A percentile compares a stretch with the other conserved stretches of the same genome.
phyloP scores from a whole-genome alignment of 1,140 invertebrate genomes.

The Drosophila littoralis region DNA sequence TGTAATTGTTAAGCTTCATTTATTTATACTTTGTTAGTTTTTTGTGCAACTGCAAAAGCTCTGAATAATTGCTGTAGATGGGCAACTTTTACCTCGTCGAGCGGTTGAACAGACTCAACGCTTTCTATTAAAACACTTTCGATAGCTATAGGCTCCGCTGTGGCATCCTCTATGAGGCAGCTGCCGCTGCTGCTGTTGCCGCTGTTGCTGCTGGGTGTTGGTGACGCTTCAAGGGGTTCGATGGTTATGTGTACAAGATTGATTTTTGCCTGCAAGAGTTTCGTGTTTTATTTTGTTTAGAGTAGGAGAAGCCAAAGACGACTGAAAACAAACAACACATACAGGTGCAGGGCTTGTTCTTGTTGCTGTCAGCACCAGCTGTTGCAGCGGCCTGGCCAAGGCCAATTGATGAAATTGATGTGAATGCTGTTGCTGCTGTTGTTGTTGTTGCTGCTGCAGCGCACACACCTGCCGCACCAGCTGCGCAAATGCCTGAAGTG shows the following conservation, averaged over 20 bases:
- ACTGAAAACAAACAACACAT: slow-evolving; percentile 38
- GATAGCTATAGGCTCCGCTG: slow-evolving; percentile 54
- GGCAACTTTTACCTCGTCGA: slow-evolving; percentile 31
- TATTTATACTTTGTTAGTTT: slow-evolving; percentile 16
- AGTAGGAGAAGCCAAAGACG: background rate
- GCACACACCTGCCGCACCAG: slow-evolving; percentile 70
- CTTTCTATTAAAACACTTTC: slow-evolving; percentile 65
- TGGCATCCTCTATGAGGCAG: slow-evolving; percentile 49
- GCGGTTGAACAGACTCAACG: slow-evolving; percentile 45
- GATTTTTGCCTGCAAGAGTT: slow-evolving; percentile 79
- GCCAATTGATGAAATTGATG: slow-evolving; percentile 48
- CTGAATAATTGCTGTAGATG: slow-evolving; percentile 20
- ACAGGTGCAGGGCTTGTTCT: slow-evolving; percentile 43
- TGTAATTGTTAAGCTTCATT: background rate
- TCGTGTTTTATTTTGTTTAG: slow-evolving; percentile 4
- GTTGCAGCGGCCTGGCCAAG: slow-evolving; percentile 34
- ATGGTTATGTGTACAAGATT: slow-evolving; percentile 83
- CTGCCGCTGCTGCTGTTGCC: slow-evolving; percentile 44
- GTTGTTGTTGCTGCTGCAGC: slow-evolving; percentile 48
- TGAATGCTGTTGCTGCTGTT: slow-evolving; percentile 14
- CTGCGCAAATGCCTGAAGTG: slow-evolving; percentile 69
- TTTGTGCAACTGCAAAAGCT: slow-evolving; percentile 50
- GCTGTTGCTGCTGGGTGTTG: slow-evolving; percentile 31
- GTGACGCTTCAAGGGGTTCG: slow-evolving; percentile 65
- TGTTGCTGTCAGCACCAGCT: slow-evolving; percentile 47